phyloP scores from a whole-genome alignment of 1,140 invertebrate genomes.

The Mya arenaria region DNA sequence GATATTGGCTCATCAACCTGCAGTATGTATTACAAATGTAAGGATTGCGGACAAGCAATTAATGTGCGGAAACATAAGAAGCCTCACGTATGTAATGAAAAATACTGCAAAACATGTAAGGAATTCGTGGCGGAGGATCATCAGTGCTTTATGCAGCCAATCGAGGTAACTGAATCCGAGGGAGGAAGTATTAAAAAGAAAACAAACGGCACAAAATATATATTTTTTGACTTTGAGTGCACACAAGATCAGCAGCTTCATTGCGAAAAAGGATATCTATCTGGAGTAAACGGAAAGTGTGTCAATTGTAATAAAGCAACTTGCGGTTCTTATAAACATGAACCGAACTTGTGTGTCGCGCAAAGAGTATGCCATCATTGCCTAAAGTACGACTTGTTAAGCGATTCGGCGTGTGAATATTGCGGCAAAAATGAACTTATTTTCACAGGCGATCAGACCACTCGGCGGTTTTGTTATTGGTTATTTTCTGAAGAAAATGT shows the following conservation, averaged over 20 bases:
- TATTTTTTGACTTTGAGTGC: constrained; percentile 58
- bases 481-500: not conserved
- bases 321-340: constrained; percentile 49
- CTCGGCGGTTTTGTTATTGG: not conserved
- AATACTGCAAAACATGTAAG: constrained; percentile 53
- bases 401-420: not conserved
- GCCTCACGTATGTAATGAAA: constrained; percentile 41
- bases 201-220: constrained; percentile 35
- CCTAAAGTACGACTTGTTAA: constrained; percentile 24
- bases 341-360: constrained; percentile 53
- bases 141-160: constrained; percentile 54
- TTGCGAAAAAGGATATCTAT: constrained; percentile 36
- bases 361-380: constrained; percentile 56
- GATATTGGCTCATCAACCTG: constrained; percentile 25
- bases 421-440: constrained; percentile 37
- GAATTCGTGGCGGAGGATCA: constrained; percentile 37
- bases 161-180: not conserved
- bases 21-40: constrained; percentile 34
- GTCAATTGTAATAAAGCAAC: constrained; percentile 41
- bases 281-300: constrained; percentile 38
- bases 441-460: constrained; percentile 9
- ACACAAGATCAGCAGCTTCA: constrained; percentile 33
- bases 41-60: constrained; percentile 18
- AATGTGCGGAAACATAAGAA: constrained; percentile 31
- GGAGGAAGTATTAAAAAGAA: not conserved